Evolutionary conservation across 2,113 vertebrate species (phyloP).

Genomic region (Martes martes): DNA sequence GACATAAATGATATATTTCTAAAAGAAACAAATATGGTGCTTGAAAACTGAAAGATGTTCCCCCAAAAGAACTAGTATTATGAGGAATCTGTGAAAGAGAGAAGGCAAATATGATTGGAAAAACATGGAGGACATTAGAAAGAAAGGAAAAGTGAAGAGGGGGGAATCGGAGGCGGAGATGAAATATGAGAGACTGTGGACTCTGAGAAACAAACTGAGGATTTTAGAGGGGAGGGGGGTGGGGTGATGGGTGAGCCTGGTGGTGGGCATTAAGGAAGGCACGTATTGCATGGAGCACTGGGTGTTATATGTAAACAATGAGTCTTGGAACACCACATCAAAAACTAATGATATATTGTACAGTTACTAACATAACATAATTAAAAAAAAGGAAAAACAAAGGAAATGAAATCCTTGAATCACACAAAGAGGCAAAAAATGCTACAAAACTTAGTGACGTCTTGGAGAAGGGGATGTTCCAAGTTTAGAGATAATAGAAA

Average conservation of each 20-base stretch:
- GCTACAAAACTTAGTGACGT: not conserved
- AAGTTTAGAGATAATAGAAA: constrained; percentile 30
- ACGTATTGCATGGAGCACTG: no score
- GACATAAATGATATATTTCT: not conserved
- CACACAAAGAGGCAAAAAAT: not conserved
- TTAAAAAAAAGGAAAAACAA: not conserved
- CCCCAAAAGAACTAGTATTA: not conserved
- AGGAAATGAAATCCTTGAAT: not conserved
- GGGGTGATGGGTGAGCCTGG: no score
- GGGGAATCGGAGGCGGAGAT: no score
- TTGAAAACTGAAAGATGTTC: not conserved
- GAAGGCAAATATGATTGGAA: not conserved
- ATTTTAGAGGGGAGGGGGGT: no score
- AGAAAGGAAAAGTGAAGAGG: no score
- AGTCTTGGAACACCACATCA: no score
- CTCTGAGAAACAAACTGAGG: no score
- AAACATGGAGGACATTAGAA: not conserved
- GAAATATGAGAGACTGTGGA: no score
- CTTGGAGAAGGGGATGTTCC: not conserved
- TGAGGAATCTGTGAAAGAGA: not conserved
- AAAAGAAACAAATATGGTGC: not conserved
- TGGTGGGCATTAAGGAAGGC: no score
- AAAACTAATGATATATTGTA: no score
- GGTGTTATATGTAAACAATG: no score
- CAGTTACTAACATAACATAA: no score